Percentiles rank a stretch among this genome's conserved stretches.
These are phyloP conservation scores for Ectropis grisescens DNA, from an alignment of 1,140 invertebrate genomes.

Conservation along the genomic window DNA sequence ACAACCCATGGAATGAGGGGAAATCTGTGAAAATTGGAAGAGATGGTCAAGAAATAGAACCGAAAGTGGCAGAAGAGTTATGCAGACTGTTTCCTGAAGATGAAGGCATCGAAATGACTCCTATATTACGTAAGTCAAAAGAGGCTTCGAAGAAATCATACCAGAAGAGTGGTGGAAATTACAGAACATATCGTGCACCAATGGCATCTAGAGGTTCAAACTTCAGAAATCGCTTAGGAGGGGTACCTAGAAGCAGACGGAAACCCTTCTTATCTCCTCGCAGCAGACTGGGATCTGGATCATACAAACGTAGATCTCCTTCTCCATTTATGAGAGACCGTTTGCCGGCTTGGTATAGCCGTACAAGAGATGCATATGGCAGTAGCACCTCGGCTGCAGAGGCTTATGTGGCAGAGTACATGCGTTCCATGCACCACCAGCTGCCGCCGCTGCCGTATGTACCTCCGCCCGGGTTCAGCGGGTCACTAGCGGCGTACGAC, in stretches of 20 bases:
- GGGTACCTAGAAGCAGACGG: constrained; percentile 58
- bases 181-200: constrained; percentile 61
- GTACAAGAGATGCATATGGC: constrained; percentile 60
- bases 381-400: constrained; percentile 77
- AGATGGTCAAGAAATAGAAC: constrained; percentile 98
- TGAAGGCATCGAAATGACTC: constrained; percentile 91
- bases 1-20: constrained; percentile 98
- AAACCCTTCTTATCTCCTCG: constrained; percentile 66
- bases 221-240: constrained; percentile 49
- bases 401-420: constrained; percentile 83
- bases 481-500: constrained; percentile 75
- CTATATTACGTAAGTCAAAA: constrained; percentile 90
- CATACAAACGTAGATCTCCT: constrained; percentile 72
- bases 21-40: constrained; percentile 98
- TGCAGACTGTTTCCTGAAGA: constrained; percentile 96
- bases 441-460: constrained; percentile 81
- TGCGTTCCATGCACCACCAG: constrained; percentile 85
- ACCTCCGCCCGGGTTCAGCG: constrained; percentile 74
- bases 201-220: constrained; percentile 46
- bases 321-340: constrained; percentile 67
- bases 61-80: constrained; percentile 93
- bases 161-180: constrained; percentile 69
- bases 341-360: constrained; percentile 58
- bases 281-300: constrained; percentile 55
- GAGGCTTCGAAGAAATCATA: constrained; percentile 80